A percentile compares a stretch with the other conserved stretches of the same genome.
These are phyloP conservation scores for Rhagonycha lutea DNA, from an alignment of 2,888 invertebrate genomes.

Conservation along the genomic window DNA sequence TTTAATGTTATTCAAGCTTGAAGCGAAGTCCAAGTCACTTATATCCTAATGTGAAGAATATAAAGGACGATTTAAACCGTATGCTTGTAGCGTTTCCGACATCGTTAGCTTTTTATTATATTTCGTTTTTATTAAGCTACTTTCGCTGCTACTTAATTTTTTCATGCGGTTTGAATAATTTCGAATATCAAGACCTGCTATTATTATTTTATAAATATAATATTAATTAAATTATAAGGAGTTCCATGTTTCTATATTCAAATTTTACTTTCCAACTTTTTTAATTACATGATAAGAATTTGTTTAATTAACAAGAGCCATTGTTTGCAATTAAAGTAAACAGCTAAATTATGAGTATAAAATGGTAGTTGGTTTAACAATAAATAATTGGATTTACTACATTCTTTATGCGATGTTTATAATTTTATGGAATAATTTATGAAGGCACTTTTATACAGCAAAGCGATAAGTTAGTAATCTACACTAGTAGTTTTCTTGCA, in stretches of 20 bases:
- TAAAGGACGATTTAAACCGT: constrained; percentile 18
- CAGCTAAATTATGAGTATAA: neutral
- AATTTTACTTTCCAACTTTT: neutral
- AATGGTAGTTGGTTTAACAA: neutral
- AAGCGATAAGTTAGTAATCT: neutral
- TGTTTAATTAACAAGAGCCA: neutral
- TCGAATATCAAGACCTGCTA: neutral
- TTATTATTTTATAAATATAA: neutral
- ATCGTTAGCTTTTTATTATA: constrained; percentile 10
- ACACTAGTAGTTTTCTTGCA: too few relatives aligned
- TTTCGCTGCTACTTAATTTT: neutral
- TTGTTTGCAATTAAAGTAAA: neutral
- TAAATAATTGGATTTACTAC: neutral
- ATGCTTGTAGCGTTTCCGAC: constrained; percentile 3
- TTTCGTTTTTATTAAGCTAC: constrained; percentile 1
- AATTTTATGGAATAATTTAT: too few relatives aligned
- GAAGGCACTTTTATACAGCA: too few relatives aligned
- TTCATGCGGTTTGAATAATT: neutral
- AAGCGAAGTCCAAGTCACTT: constrained; percentile 22
- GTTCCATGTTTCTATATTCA: neutral
- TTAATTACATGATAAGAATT: neutral
- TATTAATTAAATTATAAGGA: neutral
- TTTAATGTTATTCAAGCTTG: constrained; percentile 21
- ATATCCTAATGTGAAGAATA: constrained; percentile 22
- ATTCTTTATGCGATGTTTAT: neutral